A percentile compares a stretch with the other conserved stretches of the same genome.
phyloP scores from a whole-genome alignment of 2,888 invertebrate species.

The Andrena camellia region DNA sequence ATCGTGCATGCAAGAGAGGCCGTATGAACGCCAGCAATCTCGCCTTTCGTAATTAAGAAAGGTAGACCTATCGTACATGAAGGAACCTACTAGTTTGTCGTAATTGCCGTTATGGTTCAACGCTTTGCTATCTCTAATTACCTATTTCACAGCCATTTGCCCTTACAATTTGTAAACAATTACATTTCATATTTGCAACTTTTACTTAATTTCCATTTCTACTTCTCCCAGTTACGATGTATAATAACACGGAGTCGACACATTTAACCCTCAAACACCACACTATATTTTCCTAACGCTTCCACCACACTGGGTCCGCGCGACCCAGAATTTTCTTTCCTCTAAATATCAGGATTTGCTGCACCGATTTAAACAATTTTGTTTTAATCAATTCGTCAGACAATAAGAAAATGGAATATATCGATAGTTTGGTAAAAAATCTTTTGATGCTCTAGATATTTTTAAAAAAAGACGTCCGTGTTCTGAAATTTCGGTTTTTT shows the following conservation, averaged over 20 bases:
- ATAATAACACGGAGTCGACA: not conserved
- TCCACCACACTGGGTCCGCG: not conserved
- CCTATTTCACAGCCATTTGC: not conserved
- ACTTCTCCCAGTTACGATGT: not conserved
- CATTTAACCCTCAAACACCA: not conserved
- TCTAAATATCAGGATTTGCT: too few species aligned
- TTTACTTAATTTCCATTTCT: not conserved
- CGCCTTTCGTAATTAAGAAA: constrained; percentile 47
- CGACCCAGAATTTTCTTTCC: too few species aligned
- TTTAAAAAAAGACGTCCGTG: too few species aligned
- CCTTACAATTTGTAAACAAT: not conserved
- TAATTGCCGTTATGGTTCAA: constrained; percentile 45
- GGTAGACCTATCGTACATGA: constrained; percentile 55
- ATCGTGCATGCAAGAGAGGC: constrained; percentile 54
- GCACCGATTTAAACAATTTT: too few species aligned
- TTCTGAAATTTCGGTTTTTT: too few species aligned
- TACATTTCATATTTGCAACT: not conserved
- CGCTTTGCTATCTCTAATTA: not conserved
- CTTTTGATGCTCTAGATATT: too few species aligned
- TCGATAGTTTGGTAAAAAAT: too few species aligned
- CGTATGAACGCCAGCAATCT: constrained; percentile 34
- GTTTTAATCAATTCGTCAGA: too few species aligned
- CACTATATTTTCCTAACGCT: not conserved
- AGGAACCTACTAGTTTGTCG: constrained; percentile 33
- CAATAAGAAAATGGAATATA: too few species aligned